Base-by-base conservation (phyloP, 2,797 vertebrate genomes). In the Clarias fuscus region DNA sequence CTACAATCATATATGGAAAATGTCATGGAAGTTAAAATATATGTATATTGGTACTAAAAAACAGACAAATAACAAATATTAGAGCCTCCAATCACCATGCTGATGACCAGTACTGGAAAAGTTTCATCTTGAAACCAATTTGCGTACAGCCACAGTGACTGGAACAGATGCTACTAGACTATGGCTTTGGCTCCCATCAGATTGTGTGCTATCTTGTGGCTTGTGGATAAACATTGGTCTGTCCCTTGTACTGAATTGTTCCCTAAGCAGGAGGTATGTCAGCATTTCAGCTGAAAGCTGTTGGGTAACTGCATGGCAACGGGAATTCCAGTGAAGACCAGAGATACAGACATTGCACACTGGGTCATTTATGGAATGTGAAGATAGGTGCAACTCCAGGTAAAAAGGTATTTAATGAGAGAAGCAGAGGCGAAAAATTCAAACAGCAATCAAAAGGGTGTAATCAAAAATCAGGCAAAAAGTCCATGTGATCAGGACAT, bases 151-250 rank as follows among this genome's bases (percentile, higher is more conserved):
- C 75, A 84, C 48, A 83, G 58, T 80, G 61, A 48, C 68, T 14
- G 30, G 48, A 84, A 59, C 43, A 78, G 70, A 82, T 7, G 18
- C 77, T 84, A 84, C 68, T 83, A 59, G 33, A 84, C 73, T 87
- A 79, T 84, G 86, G 82, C 86, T 87, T 78, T 64, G 62, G 13
- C 77, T 80, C 59, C 59, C 59, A 33, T 62, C 77, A 79, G 59
- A 79, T 62, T 80, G 59, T 80, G 62, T 62, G 37, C n/a, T 70
- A 78, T 70, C 53, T 77, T 61, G 18, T 22, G 30, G 37, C 22
- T 17, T 77, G 82, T 73, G 59, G 67, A 67, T 81, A 11, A 10
- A 59, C 14, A 80, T 33, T 67, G 59, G 68, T 30, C 43, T 11
- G 13, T n/a, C 56, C 58, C 40, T 68, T 64, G 58, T 83, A 84